Percentiles rank a stretch among this genome's conserved stretches.
phyloP scores from a whole-genome alignment of 1,140 invertebrate species.

The Bombus affinis region DNA sequence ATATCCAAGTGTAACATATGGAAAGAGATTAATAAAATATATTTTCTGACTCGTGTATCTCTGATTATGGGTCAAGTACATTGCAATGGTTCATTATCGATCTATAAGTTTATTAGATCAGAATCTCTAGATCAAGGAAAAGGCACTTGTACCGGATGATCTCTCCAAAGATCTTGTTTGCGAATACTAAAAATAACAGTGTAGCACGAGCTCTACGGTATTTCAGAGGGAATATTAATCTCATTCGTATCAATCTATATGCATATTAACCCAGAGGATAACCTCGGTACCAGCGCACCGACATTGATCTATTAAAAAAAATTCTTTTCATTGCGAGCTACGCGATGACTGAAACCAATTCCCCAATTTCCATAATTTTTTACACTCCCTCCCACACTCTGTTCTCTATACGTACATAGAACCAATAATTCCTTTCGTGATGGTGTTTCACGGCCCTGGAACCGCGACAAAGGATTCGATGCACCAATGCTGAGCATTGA shows the following conservation, averaged over 20 bases:
- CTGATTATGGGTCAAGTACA: neutral
- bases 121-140: neutral
- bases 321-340: neutral
- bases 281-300: neutral
- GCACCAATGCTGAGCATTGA: slow-evolving; percentile 39
- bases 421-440: neutral
- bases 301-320: neutral
- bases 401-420: neutral
- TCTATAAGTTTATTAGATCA: neutral
- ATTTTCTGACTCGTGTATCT: neutral
- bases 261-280: neutral
- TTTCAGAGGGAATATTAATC: neutral
- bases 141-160: neutral
- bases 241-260: neutral
- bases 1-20: neutral
- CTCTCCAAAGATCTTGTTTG: neutral
- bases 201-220: neutral
- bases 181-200: slow-evolving; percentile 7
- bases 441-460: neutral
- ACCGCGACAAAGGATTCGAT: slow-evolving; percentile 16
- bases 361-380: neutral
- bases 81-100: neutral
- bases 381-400: neutral
- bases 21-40: too few relatives aligned
- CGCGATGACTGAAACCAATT: neutral